Base-by-base conservation (phyloP, 2,888 invertebrate genomes). In the Sphaerophoria taeniata region DNA sequence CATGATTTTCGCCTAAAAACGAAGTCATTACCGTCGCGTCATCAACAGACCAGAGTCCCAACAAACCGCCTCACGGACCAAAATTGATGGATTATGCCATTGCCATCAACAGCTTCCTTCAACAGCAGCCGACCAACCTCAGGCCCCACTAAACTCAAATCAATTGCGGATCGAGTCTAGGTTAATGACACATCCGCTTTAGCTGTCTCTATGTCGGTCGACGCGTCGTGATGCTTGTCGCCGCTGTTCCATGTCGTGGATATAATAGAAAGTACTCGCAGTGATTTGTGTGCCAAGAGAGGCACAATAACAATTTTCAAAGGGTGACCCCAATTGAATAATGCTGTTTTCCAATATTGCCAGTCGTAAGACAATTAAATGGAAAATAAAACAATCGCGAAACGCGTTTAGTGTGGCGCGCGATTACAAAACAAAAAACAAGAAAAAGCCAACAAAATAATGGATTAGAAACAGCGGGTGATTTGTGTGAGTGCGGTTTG, bases 151-250 rank as follows among this genome's bases (percentile, higher is more conserved):
- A 34, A 61, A 45, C 11, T 55, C 16, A 16, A 65, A 58, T 61
- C 67, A 74, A 72, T 55, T 65, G 24, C 24, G 24, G 81, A 45
- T 58, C 39, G 61, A 65, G 49, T 65, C 16, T 49, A 65, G 74
- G 83, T 70, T 78, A 78, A 74, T 58, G 83, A 70, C 78, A 83
- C 49, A 63, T 70, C 45, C 82, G 49, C n/a, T 45, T 58, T 16
- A 69, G 14, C 4, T 43, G 65, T 65, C 53, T 5, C 12, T 34
- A 16, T 39, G 39, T 43, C 24, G 24, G 53, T 31, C 12, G 47
- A 33, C 63, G 4, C 9, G 24, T 51, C 16, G 6, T 31, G 16
- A 49, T 24, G 16, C 33, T 65, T 16, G 49, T 63, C 33, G 11
- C n/a, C 6, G 43, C 49, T 49, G 36, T 65, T 34, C 34, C 49